Percentiles rank a stretch among this genome's conserved stretches.
phyloP scores from a whole-genome alignment of 2,888 invertebrate genomes.

The Lycia hirtaria region DNA sequence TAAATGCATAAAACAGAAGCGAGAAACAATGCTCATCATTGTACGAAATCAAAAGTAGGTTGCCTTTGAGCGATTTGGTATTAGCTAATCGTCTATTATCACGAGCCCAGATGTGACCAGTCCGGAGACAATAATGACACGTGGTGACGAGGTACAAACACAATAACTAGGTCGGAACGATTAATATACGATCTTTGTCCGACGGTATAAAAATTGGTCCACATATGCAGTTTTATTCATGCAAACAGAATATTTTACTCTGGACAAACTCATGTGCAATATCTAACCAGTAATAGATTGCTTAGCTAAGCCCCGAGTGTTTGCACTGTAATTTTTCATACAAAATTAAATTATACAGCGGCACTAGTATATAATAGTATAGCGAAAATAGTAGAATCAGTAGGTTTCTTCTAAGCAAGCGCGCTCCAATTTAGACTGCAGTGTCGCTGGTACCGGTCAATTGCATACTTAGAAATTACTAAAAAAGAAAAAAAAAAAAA shows the following conservation, averaged over 20 bases:
- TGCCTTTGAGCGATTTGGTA: constrained; percentile 7
- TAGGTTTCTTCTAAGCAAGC: too few species aligned
- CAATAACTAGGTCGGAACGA: constrained; percentile 36
- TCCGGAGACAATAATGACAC: constrained; percentile 13
- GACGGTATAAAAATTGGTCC: constrained; percentile 23
- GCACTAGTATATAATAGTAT: too few species aligned
- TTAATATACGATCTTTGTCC: constrained; percentile 39
- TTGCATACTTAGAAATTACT: too few species aligned
- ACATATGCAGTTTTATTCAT: constrained; percentile 24
- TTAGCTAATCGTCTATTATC: constrained; percentile 1
- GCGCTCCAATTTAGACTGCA: too few species aligned
- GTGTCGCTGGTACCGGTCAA: too few species aligned
- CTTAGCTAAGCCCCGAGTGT: too few species aligned
- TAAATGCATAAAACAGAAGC: background rate
- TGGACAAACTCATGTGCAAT: background rate
- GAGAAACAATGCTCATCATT: constrained; percentile 16
- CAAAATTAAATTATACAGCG: too few species aligned
- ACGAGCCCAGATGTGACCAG: constrained; percentile 18
- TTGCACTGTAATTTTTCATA: too few species aligned
- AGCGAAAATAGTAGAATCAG: too few species aligned
- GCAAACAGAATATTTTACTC: constrained; percentile 7
- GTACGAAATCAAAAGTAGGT: constrained; percentile 20
- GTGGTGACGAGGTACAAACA: constrained; percentile 18
- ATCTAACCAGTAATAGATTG: too few species aligned
- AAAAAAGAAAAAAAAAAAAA: too few species aligned